Base-by-base conservation (phyloP, 1,140 invertebrate species). In the Frieseomelitta varia region DNA sequence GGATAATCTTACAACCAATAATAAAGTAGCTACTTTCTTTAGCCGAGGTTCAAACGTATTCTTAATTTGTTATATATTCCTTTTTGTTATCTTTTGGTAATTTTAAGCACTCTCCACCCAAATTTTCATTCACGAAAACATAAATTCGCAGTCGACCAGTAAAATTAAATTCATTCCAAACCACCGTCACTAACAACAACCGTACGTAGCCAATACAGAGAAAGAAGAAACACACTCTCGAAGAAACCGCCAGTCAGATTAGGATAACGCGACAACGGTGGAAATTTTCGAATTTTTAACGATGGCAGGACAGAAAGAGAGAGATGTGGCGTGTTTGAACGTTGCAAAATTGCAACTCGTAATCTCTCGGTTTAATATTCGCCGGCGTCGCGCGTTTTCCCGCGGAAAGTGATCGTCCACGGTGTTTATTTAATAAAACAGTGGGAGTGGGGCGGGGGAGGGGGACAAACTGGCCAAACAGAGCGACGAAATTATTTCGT, bases 231-330 rank as follows among this genome's bases (percentile, higher is more conserved):
- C n/a, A n/a, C n/a, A n/a, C n/a, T n/a, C n/a, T n/a, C n/a, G 4
- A 73, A 55, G 1, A 27, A 55, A 74, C 4, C 51, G 53, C 39
- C n/a, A n/a, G 11, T 74, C 63, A 73, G 27, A 14, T 21, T 34
- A 67, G 11, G 30, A 24, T 39, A 73, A 21, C 34, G 1, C 24
- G 58, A 61, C n/a, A n/a, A 15, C 19, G 19, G 21, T 21, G 30
- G 12, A 4, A 47, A 30, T 17, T 76, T n/a, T 82, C 76, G 75
- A 76, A 82, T 82, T 82, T 76, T 82, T 67, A 34, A 82, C n/a
- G 61, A 11, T 21, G 1, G 47, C 30, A 4, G 4, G n/a, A 47
- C 8, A 47, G 10, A 47, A 6, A 47, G 39, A 10, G 6, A 47
- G 39, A 47, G 8, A 47, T 47, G 1, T 24, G 10, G 15, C 12